phyloP scores from a whole-genome alignment of 2,797 vertebrate species.

The Labroides dimidiatus region DNA sequence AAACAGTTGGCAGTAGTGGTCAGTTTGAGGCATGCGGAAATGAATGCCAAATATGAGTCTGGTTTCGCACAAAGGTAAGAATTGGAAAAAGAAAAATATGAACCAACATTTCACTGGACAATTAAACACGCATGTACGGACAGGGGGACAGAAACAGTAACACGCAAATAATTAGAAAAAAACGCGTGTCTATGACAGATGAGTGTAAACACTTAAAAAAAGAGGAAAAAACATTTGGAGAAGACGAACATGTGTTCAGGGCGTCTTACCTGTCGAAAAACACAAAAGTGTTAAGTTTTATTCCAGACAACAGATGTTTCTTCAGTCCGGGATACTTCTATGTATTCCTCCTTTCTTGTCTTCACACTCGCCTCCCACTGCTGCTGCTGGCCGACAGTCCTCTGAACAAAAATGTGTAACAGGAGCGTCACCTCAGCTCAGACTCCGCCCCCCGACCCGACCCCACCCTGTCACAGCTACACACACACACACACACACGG shows the following conservation, averaged over 20 bases:
- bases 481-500: neutral
- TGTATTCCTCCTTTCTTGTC: slow-evolving; percentile 23
- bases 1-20: slow-evolving; percentile 13
- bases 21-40: slow-evolving; percentile 74
- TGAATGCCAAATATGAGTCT: slow-evolving; percentile 33
- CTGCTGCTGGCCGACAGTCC: slow-evolving; percentile 45
- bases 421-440: slow-evolving; percentile 70
- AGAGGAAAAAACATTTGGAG: neutral
- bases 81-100: neutral
- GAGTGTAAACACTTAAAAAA: neutral
- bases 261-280: slow-evolving; percentile 66
- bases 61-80: slow-evolving; percentile 17
- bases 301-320: slow-evolving; percentile 42
- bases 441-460: slow-evolving; percentile 65
- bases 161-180: neutral
- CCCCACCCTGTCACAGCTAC: slow-evolving; percentile 61
- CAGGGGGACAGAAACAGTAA: rapidly evolving
- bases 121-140: neutral
- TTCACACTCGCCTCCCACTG: slow-evolving; percentile 12
- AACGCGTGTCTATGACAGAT: neutral
- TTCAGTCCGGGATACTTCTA: slow-evolving; percentile 2
- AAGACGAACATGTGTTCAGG: neutral
- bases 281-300: neutral
- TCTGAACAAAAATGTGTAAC: slow-evolving; percentile 65
- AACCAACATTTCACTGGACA: rapidly evolving